These are phyloP conservation scores for Catostomus latipinnis DNA, from an alignment of 2,797 vertebrate species.

Conservation along the genomic window DNA sequence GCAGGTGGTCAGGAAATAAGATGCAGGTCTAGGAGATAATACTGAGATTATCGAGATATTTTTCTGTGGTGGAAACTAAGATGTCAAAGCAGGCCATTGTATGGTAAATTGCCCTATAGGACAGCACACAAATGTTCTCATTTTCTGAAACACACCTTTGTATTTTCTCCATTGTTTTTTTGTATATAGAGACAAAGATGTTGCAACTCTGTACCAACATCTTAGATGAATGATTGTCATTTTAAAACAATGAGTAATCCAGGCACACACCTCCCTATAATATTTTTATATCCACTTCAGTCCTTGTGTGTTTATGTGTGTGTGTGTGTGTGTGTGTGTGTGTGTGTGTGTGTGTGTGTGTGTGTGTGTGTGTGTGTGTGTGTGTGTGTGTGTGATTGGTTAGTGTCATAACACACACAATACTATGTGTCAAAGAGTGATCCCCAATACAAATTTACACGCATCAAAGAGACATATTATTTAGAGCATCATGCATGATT, in stretches of 20 bases:
- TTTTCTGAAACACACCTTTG: conserved; percentile 20
- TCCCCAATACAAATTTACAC: not conserved
- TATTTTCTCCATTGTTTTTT: conserved; percentile 26
- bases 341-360: not conserved
- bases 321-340: not conserved
- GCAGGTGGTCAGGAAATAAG: no score
- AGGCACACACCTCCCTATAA: conserved; percentile 2
- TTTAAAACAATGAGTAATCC: conserved; percentile 19
- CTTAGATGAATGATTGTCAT: conserved; percentile 20
- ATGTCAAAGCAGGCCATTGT: not conserved
- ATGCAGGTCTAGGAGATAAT: no score
- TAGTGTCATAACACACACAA: conserved; percentile 2
- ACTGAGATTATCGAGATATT: not conserved
- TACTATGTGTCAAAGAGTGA: conserved; percentile 28
- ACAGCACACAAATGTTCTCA: not conserved
- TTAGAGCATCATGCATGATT: conserved; percentile 45
- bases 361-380: not conserved
- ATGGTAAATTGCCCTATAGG: not conserved
- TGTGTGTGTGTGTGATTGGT: not conserved
- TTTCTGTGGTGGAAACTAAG: not conserved
- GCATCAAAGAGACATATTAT: conserved; percentile 42
- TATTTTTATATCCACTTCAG: conserved; percentile 20
- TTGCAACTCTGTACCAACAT: conserved; percentile 22
- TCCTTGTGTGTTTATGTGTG: not conserved
- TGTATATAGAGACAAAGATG: not conserved